Conservation (phyloP, 2,888 invertebrate genomes). For the Zelleria hepariella region DNA sequence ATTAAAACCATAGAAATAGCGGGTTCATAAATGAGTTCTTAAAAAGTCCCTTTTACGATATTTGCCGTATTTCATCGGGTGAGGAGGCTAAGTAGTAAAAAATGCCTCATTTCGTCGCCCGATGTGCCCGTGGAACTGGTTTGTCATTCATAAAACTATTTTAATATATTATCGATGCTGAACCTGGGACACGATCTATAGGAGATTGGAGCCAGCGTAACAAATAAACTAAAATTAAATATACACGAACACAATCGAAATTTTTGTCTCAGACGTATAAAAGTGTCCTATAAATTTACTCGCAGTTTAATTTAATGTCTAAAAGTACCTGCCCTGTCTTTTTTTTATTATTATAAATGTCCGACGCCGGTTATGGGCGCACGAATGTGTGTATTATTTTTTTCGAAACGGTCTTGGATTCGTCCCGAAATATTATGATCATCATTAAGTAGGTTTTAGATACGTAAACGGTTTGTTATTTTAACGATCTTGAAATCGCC, state of each 20-base stretch:
- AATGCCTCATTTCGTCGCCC: background rate
- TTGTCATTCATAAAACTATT: constrained; percentile 67
- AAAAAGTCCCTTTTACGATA: background rate
- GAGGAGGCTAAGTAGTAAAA: constrained; percentile 2
- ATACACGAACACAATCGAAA: constrained; percentile 70
- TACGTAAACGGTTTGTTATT: constrained; percentile 3
- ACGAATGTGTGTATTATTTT: constrained; percentile 61
- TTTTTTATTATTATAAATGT: constrained; percentile 58
- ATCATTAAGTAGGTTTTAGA: constrained; percentile 10
- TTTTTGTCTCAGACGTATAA: constrained; percentile 71
- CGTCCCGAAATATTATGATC: constrained; percentile 36
- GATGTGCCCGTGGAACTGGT: constrained; percentile 32
- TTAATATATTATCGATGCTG: constrained; percentile 66
- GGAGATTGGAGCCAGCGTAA: constrained; percentile 61
- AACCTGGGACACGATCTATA: constrained; percentile 62
- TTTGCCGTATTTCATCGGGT: background rate
- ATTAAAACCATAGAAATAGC: background rate
- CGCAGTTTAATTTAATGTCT: constrained; percentile 72
- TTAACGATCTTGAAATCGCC: background rate
- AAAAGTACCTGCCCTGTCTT: constrained; percentile 61
- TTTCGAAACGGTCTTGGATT: constrained; percentile 65
- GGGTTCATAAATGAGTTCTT: constrained; percentile 2
- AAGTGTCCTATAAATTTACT: constrained; percentile 72
- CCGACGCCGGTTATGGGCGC: constrained; percentile 61
- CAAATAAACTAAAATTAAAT: constrained; percentile 72